Evolutionary conservation across 2,888 invertebrate genomes (phyloP), one percentile per base, ranked within the genome.

Genomic region (Drosophila dives): DNA sequence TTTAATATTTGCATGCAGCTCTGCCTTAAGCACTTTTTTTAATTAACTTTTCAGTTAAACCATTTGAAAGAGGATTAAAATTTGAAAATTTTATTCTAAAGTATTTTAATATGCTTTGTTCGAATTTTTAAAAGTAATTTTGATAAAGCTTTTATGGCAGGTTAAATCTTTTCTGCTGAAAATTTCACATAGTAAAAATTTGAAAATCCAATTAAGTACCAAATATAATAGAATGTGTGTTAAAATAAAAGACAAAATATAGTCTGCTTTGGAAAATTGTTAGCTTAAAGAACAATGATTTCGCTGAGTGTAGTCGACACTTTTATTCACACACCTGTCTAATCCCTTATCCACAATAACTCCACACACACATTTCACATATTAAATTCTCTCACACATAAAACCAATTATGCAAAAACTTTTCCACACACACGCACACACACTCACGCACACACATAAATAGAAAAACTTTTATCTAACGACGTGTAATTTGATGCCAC

Each of bases 361-460:
- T 45, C 8, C 23, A 55, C 48, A 63, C 20, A 20, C 29, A 15
- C 23, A 34, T 53, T 48, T 12, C 29, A 23, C 15, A 36, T 26
- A 58, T 40, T 58, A 54, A 53, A 64, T 59, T 50, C 38, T 56
- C 56, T 20, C 26, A 29, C 49, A 66, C 56, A 58, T 58, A 29
- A 33, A 66, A 64, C 51, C 77, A 83, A 87, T 88, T 87, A 83
- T 61, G 69, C 72, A 68, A 50, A 74, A 83, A 86, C 59, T 83
- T 77, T 75, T 67, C 34, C 17, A 11, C 33, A 33, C 38, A 23
- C 51, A 26, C 23, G 23, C 51, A 26, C 17, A 11, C 33, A 33
- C 38, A n/a, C 51, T 23, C 40, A 23, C 61, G 45, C 40, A 34
- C 64, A 40, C 40, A 34, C 34, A 49, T 2, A 49, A 26, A 36